Evolutionary conservation across 1,140 invertebrate species (phyloP).

Genomic region (Temnothorax nylanderi): DNA sequence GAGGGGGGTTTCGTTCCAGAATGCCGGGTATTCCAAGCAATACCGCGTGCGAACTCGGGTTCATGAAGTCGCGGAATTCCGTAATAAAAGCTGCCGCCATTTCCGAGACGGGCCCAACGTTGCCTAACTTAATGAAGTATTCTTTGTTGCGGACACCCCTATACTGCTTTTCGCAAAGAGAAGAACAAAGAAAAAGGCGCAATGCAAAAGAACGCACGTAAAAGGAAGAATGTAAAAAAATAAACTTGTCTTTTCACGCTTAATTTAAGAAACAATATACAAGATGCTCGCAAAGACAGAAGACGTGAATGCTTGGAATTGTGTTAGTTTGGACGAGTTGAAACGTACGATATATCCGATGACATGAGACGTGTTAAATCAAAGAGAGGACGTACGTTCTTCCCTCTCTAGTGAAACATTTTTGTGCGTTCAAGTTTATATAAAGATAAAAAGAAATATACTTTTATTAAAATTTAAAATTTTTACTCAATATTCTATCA

Average conservation of each 20-base stretch:
- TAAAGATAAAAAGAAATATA: background rate
- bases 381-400: background rate
- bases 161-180: background rate
- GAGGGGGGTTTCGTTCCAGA: constrained; percentile 34
- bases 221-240: constrained; percentile 15
- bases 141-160: background rate
- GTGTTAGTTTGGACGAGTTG: background rate
- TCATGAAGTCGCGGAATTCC: constrained; percentile 45
- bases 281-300: background rate
- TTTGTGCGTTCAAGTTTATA: background rate
- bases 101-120: constrained; percentile 21
- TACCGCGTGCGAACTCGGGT: constrained; percentile 24
- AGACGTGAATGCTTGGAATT: background rate
- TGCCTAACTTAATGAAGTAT: constrained; percentile 31
- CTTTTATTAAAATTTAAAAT: background rate
- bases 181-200: background rate
- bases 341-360: background rate
- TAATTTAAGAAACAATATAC: constrained; percentile 17
- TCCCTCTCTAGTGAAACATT: background rate
- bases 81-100: constrained; percentile 44
- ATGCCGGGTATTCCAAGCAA: constrained; percentile 44
- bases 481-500: background rate
- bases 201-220: background rate
- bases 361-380: background rate
- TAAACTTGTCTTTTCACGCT: background rate